Evolutionary conservation across 2,888 invertebrate species (phyloP), one percentile per base, ranked within the genome.

Genomic region (Caenorhabditis sp.): DNA sequence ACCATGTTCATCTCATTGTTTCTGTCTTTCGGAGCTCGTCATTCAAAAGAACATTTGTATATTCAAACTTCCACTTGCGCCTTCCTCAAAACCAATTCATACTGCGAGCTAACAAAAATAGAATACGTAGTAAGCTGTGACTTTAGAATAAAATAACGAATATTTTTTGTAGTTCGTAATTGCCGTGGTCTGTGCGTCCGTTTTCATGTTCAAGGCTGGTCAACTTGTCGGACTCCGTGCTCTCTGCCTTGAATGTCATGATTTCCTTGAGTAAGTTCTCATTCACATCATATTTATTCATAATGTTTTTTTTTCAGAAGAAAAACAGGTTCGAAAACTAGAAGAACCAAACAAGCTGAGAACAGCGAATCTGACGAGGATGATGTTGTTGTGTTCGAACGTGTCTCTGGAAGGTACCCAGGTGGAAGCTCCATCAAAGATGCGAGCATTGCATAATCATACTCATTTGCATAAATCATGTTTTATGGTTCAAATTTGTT

Each of bases 381-480:
- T 17, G 75, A 75, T 27, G 75, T 70, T 56, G 70, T 74, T 26
- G 74, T 74, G n/a, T 74, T 74, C 57, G 74, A 74, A 21, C 69
- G 70, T 31, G 70, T 74, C 20, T 49, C 60, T 31, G 74, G 74
- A 53, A 60, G 65, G 38, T 75, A 43, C 50, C 69, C 74, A 20
- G 74, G 74, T 23, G 63, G 43, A 63, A 67, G 60, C 21, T 23
- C 63, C n/a, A 70, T 74, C 66, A 69, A 67, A 64, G 74, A 74
- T 59, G 58, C 60, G 38, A 67, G 69, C 56, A 67, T 74, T 52
- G 69, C 69, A 36, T 73, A 52, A 66, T 31, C 10, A 64, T 69
- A 50, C 60, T 67, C 27, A 31, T 50, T 36, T 21, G 5, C 36
- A 67, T 67, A 60, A 73, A 69, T 49, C 36, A 52, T 63, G 62